phyloP scores from a whole-genome alignment of 2,888 invertebrate genomes.

The Melanotus villosus region DNA sequence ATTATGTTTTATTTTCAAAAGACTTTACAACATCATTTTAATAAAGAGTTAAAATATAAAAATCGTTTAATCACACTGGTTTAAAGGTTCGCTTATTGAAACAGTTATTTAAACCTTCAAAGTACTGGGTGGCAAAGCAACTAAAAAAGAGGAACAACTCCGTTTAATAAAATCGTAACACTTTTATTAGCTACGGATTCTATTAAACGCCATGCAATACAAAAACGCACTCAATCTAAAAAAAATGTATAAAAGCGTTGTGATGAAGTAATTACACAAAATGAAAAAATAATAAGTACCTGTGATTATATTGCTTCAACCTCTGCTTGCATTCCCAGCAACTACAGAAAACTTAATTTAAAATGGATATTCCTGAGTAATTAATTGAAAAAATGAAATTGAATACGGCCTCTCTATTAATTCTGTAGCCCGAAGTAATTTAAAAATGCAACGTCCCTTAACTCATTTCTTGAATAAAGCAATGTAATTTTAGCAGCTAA shows the following conservation, averaged over 20 bases:
- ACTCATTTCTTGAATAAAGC: not conserved
- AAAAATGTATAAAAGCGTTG: slow-evolving; percentile 19
- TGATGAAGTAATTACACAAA: slow-evolving; percentile 27
- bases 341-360: slow-evolving; percentile 10
- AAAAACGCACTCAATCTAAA: not conserved
- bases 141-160: no score
- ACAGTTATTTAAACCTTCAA: no score
- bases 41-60: no score
- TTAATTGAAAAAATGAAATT: slow-evolving; percentile 24
- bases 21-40: no score
- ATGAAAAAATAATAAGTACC: slow-evolving; percentile 39
- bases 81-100: no score
- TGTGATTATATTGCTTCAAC: slow-evolving; percentile 16
- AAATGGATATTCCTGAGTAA: slow-evolving; percentile 7
- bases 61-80: no score
- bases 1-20: no score
- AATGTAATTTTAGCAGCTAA: not conserved
- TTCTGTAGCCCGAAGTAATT: not conserved
- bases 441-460: not conserved
- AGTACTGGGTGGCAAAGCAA: no score
- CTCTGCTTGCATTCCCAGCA: not conserved
- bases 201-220: not conserved
- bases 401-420: slow-evolving; percentile 11
- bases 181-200: no score
- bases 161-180: no score